Conservation (phyloP, 2,888 invertebrate genomes). For the Pheosia gnoma region DNA sequence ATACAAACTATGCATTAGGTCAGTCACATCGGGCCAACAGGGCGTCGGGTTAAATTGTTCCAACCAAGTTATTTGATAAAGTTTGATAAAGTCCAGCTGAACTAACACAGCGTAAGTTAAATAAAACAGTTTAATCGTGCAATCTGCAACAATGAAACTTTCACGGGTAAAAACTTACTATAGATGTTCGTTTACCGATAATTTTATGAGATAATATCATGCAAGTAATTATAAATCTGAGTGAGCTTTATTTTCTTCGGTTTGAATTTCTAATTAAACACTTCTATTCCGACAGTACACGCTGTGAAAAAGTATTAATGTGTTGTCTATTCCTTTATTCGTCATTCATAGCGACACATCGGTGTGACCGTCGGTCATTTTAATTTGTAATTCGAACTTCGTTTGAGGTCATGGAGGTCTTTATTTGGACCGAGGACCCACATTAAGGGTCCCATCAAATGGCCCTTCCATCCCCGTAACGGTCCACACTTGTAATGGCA, state of each 20-base stretch:
- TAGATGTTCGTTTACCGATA: background rate
- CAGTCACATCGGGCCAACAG: background rate
- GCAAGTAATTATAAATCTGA: no score
- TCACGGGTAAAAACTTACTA: background rate
- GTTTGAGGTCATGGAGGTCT: conserved; percentile 65
- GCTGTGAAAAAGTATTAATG: no score
- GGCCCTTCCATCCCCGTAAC: conserved; percentile 47
- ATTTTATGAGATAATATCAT: background rate
- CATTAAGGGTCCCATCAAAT: conserved; percentile 52
- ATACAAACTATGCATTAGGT: background rate
- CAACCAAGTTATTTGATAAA: background rate
- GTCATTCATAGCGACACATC: conserved; percentile 12
- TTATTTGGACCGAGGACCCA: conserved; percentile 54
- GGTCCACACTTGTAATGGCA: conserved; percentile 51
- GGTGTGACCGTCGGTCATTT: conserved; percentile 51
- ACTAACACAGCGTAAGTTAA: background rate
- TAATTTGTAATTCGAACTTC: conserved; percentile 70
- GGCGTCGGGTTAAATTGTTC: background rate
- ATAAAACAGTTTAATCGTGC: background rate
- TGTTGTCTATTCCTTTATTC: background rate
- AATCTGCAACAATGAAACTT: background rate
- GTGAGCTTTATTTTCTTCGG: no score
- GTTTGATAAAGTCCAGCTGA: background rate
- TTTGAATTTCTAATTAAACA: no score
- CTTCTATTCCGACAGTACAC: no score